Percentiles rank a stretch among this genome's conserved stretches.
These are phyloP conservation scores for Choloepus didactylus DNA, from an alignment of 2,797 vertebrate genomes.

Conservation along the genomic window DNA sequence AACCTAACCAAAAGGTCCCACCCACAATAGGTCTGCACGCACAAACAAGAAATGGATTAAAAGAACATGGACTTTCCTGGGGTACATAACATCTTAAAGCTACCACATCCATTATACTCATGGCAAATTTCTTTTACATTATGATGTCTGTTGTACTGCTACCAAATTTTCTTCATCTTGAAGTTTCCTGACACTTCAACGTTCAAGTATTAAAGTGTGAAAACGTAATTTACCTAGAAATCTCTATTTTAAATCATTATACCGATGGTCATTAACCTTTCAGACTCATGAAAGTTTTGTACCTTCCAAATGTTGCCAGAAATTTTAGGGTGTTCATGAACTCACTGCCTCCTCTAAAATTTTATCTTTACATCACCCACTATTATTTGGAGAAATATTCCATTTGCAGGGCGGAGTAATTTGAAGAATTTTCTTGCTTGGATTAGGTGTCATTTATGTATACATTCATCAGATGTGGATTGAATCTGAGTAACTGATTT, in stretches of 20 bases:
- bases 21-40: too few species aligned
- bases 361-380: slow-evolving; percentile 48
- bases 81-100: too few species aligned
- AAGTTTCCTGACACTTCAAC: not conserved
- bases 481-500: slow-evolving; percentile 46
- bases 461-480: slow-evolving; percentile 1
- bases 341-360: slow-evolving; percentile 3
- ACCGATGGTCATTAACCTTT: slow-evolving; percentile 10
- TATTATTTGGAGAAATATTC: slow-evolving; percentile 51
- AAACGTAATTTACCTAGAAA: slow-evolving; percentile 46
- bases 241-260: slow-evolving; percentile 39
- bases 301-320: slow-evolving; percentile 29
- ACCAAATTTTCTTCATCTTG: slow-evolving; percentile 50
- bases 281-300: not conserved
- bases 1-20: too few species aligned
- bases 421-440: slow-evolving; percentile 26
- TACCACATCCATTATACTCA: not conserved
- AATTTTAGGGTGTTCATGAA: not conserved
- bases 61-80: too few species aligned
- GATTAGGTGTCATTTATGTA: slow-evolving; percentile 47
- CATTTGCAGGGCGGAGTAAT: slow-evolving; percentile 23
- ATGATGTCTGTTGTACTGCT: not conserved
- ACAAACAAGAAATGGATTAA: too few species aligned
- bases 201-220: slow-evolving; percentile 46
- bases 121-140: not conserved